phyloP scores from a whole-genome alignment of 2,797 vertebrate genomes.

The Pogonophryne albipinna region DNA sequence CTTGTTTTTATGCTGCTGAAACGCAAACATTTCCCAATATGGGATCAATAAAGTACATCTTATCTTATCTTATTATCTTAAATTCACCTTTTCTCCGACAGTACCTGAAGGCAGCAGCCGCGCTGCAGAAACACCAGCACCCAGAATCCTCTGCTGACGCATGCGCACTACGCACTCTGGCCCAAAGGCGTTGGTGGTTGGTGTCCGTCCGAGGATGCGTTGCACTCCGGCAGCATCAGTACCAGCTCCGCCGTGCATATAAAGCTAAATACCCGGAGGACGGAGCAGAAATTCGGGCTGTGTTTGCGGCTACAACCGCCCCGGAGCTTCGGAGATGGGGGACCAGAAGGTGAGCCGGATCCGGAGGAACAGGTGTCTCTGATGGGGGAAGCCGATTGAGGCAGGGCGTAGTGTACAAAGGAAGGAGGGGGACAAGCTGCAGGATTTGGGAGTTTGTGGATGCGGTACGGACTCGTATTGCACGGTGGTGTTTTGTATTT shows the following conservation, averaged over 20 bases:
- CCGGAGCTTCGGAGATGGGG: slow-evolving; percentile 76
- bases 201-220: slow-evolving; percentile 81
- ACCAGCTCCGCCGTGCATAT: slow-evolving; percentile 73
- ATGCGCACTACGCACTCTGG: slow-evolving; percentile 72
- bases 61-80: too few relatives aligned
- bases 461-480: slow-evolving; percentile 30
- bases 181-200: slow-evolving; percentile 78
- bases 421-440: slow-evolving; percentile 57
- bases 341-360: slow-evolving; percentile 85
- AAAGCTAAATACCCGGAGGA: slow-evolving; percentile 30
- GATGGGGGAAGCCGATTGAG: slow-evolving; percentile 61
- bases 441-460: slow-evolving; percentile 40
- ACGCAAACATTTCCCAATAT: too few relatives aligned
- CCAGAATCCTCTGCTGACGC: slow-evolving; percentile 72
- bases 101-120: slow-evolving; percentile 45
- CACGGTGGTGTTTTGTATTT: background rate
- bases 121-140: slow-evolving; percentile 70
- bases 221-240: slow-evolving; percentile 84
- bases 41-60: too few relatives aligned
- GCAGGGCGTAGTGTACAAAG: slow-evolving; percentile 83
- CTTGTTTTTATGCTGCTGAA: too few relatives aligned
- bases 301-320: slow-evolving; percentile 47
- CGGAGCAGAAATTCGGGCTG: slow-evolving; percentile 39
- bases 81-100: background rate
- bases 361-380: slow-evolving; percentile 70